Conservation (phyloP, 2,888 invertebrate species). For the Anorthoa munda region DNA sequence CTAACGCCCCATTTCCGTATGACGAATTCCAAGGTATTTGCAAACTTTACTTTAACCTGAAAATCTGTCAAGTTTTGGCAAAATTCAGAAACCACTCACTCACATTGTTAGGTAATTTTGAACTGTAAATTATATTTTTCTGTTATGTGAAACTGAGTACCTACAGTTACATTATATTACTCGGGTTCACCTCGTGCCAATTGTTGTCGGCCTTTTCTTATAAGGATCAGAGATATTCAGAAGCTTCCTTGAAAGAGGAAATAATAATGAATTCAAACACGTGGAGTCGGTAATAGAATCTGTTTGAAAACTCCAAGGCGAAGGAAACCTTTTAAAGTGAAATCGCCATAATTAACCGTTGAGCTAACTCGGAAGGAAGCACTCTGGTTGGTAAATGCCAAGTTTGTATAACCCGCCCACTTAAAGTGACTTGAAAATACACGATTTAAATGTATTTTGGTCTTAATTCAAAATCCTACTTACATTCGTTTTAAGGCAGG, state of each 20-base stretch:
- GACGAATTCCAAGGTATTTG: no score
- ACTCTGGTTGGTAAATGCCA: background rate
- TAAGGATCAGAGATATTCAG: no score
- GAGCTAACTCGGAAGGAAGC: background rate
- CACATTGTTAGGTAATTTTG: no score
- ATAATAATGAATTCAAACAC: background rate
- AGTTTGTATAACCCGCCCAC: background rate
- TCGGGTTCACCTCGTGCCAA: no score
- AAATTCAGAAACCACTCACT: no score
- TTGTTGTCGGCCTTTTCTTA: no score
- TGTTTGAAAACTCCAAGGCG: background rate
- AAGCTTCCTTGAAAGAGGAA: background rate
- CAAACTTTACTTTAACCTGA: no score
- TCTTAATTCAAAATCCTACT: background rate
- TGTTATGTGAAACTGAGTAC: no score
- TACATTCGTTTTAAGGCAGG: background rate
- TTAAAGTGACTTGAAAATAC: background rate
- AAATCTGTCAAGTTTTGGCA: no score
- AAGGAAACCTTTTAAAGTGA: slow-evolving; percentile 2
- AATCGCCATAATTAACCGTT: background rate
- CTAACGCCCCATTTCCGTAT: no score
- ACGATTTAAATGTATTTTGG: background rate
- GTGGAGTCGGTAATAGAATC: background rate
- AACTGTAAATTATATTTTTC: no score
- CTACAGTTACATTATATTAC: no score